Evolutionary conservation across 1,140 invertebrate genomes (phyloP), one percentile per base, ranked within the genome.

Genomic region (Zaprionus ghesquierei): DNA sequence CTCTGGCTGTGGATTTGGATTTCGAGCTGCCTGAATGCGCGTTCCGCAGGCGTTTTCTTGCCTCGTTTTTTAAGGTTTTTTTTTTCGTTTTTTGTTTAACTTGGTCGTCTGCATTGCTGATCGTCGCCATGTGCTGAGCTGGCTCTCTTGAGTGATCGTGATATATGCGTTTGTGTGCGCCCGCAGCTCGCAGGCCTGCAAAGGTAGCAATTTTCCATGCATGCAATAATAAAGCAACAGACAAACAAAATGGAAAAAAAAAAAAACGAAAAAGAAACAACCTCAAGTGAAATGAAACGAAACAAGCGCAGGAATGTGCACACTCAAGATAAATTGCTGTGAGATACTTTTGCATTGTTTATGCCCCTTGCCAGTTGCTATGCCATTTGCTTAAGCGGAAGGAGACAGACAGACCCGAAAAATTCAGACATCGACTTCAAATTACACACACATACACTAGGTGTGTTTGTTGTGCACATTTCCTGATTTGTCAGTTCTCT

Each of bases 171-270:
- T 69, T 74, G 54, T 69, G 22, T 76, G 68, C 13, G 31, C 35
- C 35, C 35, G 35, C 35, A 41, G 35, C 62, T 62, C 71, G 53
- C 58, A 69, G 64, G 80, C 79, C 71, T 86, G 81, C 86, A 81
- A 89, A 89, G 86, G 85, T 89, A 90, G 86, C 86, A 89, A 89
- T 89, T 89, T 89, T 89, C 85, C 70, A 79, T 90, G 69, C 79
- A 85, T 89, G 78, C 80, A 64, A 76, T 79, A 77, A 79, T 73
- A 77, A 76, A 63, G 29, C 49, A 44, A 46, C 51, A 55, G 51
- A 46, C 51, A 46, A 55, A 63, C 50, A 54, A 62, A 61, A 61
- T 33, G 15, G 27, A 38, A 59, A 18, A 13, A 22, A 44, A 31
- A 55, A 18, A 33, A 29, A 27, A 20, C 3, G 25, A 20, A 55